A percentile compares a stretch with the other conserved stretches of the same genome.
phyloP scores from a whole-genome alignment of 2,113 vertebrate species.

The Phoxinus phoxinus region DNA sequence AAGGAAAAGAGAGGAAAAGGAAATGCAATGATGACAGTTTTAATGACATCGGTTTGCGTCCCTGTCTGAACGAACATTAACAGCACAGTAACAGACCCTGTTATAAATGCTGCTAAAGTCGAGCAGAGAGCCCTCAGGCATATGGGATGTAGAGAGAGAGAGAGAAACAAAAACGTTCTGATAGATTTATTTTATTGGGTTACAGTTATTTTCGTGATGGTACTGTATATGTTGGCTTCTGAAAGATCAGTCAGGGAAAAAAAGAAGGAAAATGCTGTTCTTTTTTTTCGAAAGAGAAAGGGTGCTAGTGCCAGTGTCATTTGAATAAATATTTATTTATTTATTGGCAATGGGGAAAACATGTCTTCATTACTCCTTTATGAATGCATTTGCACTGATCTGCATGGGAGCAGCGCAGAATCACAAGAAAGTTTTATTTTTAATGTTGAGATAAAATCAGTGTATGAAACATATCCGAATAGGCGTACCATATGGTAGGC shows the following conservation, averaged over 20 bases:
- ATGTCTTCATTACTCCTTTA: neutral
- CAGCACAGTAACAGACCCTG: neutral
- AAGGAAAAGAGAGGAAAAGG: neutral
- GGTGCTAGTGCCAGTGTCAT: neutral
- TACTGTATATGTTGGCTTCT: neutral
- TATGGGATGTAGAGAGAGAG: neutral
- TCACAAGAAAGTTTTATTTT: neutral
- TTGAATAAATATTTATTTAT: slow-evolving; percentile 40
- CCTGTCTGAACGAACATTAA: neutral
- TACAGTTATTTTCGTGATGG: neutral
- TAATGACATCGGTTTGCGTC: neutral
- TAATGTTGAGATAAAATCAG: neutral
- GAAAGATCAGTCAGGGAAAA: neutral
- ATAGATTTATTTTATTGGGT: neutral
- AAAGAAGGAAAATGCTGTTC: neutral
- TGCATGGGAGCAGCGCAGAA: too few species aligned
- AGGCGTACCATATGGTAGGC: neutral
- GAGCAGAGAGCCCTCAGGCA: neutral
- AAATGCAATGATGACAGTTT: neutral
- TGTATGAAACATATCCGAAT: neutral
- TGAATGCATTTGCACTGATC: neutral
- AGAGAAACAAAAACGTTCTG: neutral
- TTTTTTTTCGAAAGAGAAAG: neutral
- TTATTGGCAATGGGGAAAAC: neutral
- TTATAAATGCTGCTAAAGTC: neutral